Evolutionary conservation across 2,888 invertebrate genomes (phyloP), one percentile per base, ranked within the genome.

Genomic region (Sphecodes monilicornis): DNA sequence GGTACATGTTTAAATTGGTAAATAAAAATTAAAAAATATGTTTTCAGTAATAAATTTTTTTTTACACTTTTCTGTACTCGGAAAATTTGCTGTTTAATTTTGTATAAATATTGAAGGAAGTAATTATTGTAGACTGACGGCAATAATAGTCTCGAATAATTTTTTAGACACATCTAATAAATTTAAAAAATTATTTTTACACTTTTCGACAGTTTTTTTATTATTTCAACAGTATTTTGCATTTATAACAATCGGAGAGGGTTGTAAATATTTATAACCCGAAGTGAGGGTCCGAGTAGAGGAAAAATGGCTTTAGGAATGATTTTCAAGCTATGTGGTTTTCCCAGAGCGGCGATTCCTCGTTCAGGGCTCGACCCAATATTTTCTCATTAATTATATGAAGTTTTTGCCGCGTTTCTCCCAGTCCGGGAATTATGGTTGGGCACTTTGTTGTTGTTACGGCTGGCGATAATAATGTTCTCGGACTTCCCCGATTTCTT

Each of bases 361-460:
- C 43, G 43, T 69, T 26, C 22, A 26, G 26, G n/a, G 50, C 22
- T 22, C 4, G 16, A 26, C 5, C 39, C 57, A 39, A 57, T 73
- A 57, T 54, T 73, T 73, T n/a, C 72, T 73, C 57, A n/a, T 73
- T 73, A 57, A 39, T 57, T 39, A 36, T 18, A 39, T 8, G 26
- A 57, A 73, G 39, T 57, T 73, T 36, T 73, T n/a, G n/a, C 22
- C 72, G 4, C 36, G 72, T 39, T 73, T 39, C 10, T 54, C 18
- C 18, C 29, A 26, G 1, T 8, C 18, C 3, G 36, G 3, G 22
- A 72, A 50, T 72, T 72, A 72, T 36, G 46, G 22, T 32, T n/a
- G 13, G n/a, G 11, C 32, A n/a, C 57, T 54, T 26, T 10, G 54
- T 16, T 13, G 54, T 18, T 36, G n/a, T 46, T n/a, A 26, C 8